Base-by-base conservation (phyloP, 2,113 vertebrate genomes). In the Balaeniceps rex region DNA sequence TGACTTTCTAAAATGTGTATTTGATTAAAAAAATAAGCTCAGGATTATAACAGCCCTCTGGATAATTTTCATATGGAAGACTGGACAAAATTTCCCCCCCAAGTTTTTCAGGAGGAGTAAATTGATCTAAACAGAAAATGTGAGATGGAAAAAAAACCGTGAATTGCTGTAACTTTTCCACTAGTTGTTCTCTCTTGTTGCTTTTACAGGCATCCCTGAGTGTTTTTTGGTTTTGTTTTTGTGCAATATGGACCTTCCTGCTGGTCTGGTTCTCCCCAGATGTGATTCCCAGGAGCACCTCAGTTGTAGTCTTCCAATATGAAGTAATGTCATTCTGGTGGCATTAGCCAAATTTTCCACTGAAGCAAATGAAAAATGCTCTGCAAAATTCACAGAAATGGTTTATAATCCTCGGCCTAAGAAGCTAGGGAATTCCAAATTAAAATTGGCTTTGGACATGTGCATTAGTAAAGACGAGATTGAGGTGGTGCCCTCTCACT, bases 251-350 rank as follows among this genome's bases (percentile, higher is more conserved):
- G 49, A 34, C 24, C 40, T 70, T 16, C 21, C 33, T 70, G 26
- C 23, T 46, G 64, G 33, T 25, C 12, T 90, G 58, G 4, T 14
- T 34, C 52, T 65, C 26, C 74, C 77, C 57, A 34, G 0, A 36
- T 1, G 0, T 63, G 31, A 11, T 87, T 19, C 47, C 49, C 34
- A 63, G 76, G n/a, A 46, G 33, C 52, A 24, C 42, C 75, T 51
- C 1, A 0, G 36, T 7, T 86, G n/a, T 42, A 16, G 25, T 7
- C n/a, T 64, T 58, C 55, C 64, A 47, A 1, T 7, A 5, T 4
- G 28, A 57, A 64, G 33, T 36, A 31, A 44, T 58, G 40, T 28
- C 15, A 10, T 78, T 80, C 42, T 66, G 42, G 14, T 38, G 60
- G 28, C 79, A 63, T 81, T 66, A 80, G 19, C 29, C 25, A 36